Base-by-base conservation (phyloP, 2,113 vertebrate genomes). In the Cebidichthys violaceus region DNA sequence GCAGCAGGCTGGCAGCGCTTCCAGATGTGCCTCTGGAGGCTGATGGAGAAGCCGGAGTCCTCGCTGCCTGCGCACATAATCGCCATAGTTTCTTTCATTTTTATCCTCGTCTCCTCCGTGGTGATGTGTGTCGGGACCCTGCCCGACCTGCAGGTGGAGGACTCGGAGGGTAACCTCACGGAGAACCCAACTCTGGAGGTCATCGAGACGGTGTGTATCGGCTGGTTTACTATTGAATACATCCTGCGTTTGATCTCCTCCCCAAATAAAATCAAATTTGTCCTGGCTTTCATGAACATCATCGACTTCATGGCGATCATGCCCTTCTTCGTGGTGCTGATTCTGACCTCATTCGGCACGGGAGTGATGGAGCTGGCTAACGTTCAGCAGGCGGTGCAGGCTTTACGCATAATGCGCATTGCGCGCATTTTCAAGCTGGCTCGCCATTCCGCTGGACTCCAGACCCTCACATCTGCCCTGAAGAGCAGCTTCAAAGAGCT, bases 11-110 rank as follows among this genome's bases (percentile, higher is more conserved):
- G 97, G 95, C 96, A 96, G 85, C 96, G 92, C 82, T 96, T 96
- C 89, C 96, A 98, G 93, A 95, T 95, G 75, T 96, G 88, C 74
- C 92, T 99, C 60, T 99, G 98, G 98, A 97, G 96, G 89, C 95
- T 99, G 85, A 96, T 99, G 96, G 98, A 99, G 93, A 98, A 99
- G 82, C 98, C 98, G 0, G 98, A 99, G 76, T 99, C 98, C 0
- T 99, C 98, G 1, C 92, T 96, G 61, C 95, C 96, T 0, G 97
- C 98, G 52, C 95, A 96, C 65, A 93, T 96, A 9, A 93, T 97
- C 2, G 97, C 98, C 0, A 95, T 99, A 57, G 87, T 96, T n/a
- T 99, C 98, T 18, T 99, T 99, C 85, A 91, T 98, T 70, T 98
- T 99, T 83, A 97, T 99, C 92, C 93, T 99, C 43, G 81, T 96